Evolutionary conservation across 2,113 vertebrate genomes (phyloP).

Genomic region (Thunnus thynnus): DNA sequence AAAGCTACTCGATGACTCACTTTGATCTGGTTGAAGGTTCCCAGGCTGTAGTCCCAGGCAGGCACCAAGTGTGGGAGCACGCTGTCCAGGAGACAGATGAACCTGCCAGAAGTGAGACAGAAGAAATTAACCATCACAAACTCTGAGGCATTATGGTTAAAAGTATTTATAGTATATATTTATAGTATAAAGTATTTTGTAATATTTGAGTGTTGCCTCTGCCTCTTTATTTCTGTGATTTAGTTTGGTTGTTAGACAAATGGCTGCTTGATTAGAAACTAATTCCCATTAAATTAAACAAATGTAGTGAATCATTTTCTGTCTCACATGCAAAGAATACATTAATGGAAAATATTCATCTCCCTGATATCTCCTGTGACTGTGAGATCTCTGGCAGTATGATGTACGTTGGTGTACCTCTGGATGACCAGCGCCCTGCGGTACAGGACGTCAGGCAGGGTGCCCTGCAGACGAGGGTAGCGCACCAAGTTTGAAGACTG

Average conservation of each 20-base stretch:
- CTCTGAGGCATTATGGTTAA: not conserved
- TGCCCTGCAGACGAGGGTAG: conserved; percentile 96
- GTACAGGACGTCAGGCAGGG: conserved; percentile 92
- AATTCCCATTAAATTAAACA: not conserved
- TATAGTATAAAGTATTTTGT: not conserved
- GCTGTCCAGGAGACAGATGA: conserved; percentile 93
- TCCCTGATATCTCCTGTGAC: not conserved
- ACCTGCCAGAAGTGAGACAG: conserved; percentile 82
- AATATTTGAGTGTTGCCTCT: not conserved
- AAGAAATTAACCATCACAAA: conserved; percentile 1
- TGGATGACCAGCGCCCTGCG: conserved; percentile 92
- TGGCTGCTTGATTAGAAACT: not conserved
- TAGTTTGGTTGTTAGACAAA: not conserved
- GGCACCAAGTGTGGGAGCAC: conserved; percentile 94
- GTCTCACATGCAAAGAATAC: too few relatives aligned
- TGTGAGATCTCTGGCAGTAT: not conserved
- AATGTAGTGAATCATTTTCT: too few relatives aligned
- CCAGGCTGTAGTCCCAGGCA: conserved; percentile 95
- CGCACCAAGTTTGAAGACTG: conserved; percentile 94
- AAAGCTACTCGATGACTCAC: conserved; percentile 76
- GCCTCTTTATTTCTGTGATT: not conserved
- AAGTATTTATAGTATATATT: not conserved
- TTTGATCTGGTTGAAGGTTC: conserved; percentile 96
- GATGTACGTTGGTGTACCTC: conserved; percentile 82
- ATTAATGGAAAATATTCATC: not conserved